Percentiles rank a stretch among this genome's conserved stretches.
Evolutionary conservation across 2,797 vertebrate species (phyloP).

Genomic region (Momotus momota): DNA sequence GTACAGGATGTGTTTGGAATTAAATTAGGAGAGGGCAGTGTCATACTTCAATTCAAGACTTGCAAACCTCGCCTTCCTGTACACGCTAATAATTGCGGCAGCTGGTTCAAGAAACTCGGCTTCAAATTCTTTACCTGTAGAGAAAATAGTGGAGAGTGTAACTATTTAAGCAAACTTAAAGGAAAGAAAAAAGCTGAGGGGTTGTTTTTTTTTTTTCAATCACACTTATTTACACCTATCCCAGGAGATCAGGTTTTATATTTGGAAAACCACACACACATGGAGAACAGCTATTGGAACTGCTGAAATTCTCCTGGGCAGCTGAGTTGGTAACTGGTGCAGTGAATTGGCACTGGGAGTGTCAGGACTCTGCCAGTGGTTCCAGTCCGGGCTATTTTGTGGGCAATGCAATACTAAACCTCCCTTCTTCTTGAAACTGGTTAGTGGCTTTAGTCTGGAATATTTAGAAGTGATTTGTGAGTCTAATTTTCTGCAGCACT

Average conservation of each 20-base stretch:
- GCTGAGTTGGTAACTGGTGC: not conserved
- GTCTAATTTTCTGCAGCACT: not conserved
- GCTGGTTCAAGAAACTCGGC: not conserved
- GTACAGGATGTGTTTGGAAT: conserved; percentile 39
- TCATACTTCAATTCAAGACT: conserved; percentile 30
- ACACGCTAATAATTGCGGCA: not conserved
- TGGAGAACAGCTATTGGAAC: not conserved
- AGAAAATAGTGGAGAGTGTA: not conserved
- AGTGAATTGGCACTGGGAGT: not conserved
- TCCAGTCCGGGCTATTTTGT: not conserved
- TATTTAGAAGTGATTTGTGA: not conserved
- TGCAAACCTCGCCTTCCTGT: not conserved
- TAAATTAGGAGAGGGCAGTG: conserved; percentile 42
- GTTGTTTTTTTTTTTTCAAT: not conserved
- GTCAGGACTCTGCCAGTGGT: not conserved
- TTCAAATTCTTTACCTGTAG: not conserved
- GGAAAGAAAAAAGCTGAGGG: not conserved
- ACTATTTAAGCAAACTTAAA: not conserved
- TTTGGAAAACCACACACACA: not conserved
- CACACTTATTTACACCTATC: not conserved
- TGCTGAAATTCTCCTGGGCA: not conserved
- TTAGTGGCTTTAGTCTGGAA: not conserved
- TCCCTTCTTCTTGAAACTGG: not conserved
- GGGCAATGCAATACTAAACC: not conserved
- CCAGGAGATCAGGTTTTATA: not conserved